These are phyloP conservation scores for Python bivittatus DNA, from an alignment of 2,113 vertebrate species.

Conservation along the genomic window DNA sequence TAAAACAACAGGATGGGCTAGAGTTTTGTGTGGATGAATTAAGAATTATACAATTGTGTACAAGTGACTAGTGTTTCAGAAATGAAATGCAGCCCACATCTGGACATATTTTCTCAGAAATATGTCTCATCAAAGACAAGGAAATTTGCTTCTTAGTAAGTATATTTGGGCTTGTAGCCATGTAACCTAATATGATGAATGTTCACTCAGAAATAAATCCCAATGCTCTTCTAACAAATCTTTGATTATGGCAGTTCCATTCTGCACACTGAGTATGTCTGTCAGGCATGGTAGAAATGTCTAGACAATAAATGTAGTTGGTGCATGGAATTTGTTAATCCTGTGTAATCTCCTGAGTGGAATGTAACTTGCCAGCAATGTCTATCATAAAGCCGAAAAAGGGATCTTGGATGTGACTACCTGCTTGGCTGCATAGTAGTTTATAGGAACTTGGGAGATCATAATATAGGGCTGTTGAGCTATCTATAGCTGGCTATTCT, in stretches of 20 bases:
- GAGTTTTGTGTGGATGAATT: neutral
- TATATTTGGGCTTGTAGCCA: neutral
- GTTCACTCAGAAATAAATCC: neutral
- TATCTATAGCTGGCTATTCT: accelerated
- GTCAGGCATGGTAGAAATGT: neutral
- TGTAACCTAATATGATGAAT: neutral
- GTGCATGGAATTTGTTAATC: neutral
- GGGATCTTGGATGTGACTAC: no score
- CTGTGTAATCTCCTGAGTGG: neutral
- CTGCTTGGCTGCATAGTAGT: neutral
- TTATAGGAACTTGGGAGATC: neutral
- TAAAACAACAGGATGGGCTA: neutral
- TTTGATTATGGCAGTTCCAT: neutral
- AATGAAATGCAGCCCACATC: neutral
- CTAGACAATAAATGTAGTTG: neutral
- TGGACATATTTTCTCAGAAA: neutral
- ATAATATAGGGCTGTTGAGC: neutral
- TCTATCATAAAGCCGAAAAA: neutral
- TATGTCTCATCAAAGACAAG: neutral
- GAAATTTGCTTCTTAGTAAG: neutral
- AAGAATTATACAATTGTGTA: neutral
- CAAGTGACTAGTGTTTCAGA: neutral
- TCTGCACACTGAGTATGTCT: neutral
- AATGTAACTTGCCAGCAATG: neutral
- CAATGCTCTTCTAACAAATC: neutral